Evolutionary conservation across 2,113 vertebrate genomes (phyloP), one percentile per base, ranked within the genome.

Genomic region (Gila orcuttii): DNA sequence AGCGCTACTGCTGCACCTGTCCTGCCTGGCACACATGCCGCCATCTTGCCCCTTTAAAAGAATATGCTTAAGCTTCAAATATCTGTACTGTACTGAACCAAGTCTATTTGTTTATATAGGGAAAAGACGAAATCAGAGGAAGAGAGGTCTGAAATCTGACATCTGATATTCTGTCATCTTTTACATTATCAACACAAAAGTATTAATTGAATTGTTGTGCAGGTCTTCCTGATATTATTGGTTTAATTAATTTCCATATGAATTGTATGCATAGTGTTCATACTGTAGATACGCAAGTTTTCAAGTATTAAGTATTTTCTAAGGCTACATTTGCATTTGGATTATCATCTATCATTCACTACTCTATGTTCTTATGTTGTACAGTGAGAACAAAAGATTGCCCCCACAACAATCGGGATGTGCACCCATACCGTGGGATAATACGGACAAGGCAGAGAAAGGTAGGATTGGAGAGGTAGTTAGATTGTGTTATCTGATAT

Each of bases 181-280:
- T 36, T 36, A 36, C 33, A 3, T 36, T 36, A 28, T 28, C 28
- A 28, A 5, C 0, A 66, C 13, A 66, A 25, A n/a, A 66, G 25
- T 64, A 64, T 64, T 9, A 64, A 64, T 28, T 64, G 60, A 64
- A 13, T 64, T 3, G 25, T 64, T 10, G 25, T 28, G 60, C 60
- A 64, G 60, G 62, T 66, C 64, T 31, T 66, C 64, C 64, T 66
- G 15, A 33, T 66, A 31, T 66, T 66, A 66, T 66, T 66, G 64
- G 60, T 64, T 64, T 64, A 64, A n/a, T 64, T 36, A 64, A 64
- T 64, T 9, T 28, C n/a, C n/a, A 64, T 7, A 64, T 64, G n/a
- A 64, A 60, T 60, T 60, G 59, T 66, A 66, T 66, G 62, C 62
- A 66, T 28, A 1, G 62, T 66, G 6, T 42, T 42, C 42, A 8